Base-by-base conservation (phyloP, 1,140 invertebrate species). In the Plodia interpunctella region DNA sequence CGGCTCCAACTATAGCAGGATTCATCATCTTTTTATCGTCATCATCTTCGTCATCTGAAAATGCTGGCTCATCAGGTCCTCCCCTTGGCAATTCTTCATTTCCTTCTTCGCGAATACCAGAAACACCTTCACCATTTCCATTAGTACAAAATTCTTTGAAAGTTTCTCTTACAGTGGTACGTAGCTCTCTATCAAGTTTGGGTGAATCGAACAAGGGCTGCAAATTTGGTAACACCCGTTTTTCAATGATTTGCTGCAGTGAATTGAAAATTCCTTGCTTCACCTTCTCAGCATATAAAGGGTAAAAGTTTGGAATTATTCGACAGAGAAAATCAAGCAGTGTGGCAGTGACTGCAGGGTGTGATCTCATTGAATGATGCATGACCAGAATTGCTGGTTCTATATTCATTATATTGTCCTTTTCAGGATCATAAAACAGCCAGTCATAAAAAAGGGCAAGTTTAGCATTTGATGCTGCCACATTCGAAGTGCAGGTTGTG, bases 331-430 rank as follows among this genome's bases (percentile, higher is more conserved):
- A 99, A 90, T 99, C 98, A 63, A 99, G 89, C 53, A 99, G 91
- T 10, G 97, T 98, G 52, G 96, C 97, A 70, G 97, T 98, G 60
- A 99, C 97, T 44, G 95, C 95, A 49, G 98, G 97, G 92, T 99
- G 98, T 73, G 96, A 97, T 80, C 96, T 93, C 92, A 99, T 97
- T 35, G 97, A 98, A 91, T 99, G 96, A 84, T 97, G 96, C 97
- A 99, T 99, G 0, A 99, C 97, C 60, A 99, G 91, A 80, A 99
- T 98, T 9, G 97, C 98, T n/a, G 98, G 98, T 90, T 99, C 98
- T 75, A 99, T 98, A 84, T 99, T 98, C 98, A 99, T 99, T 64
- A 99, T 99, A 81, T 98, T 99, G 87, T 99, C 98, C 87, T 97
- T 97, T 57, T 97, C 95, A 25, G 96, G 93, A 79, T 99, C 97